Conservation (phyloP, 1,140 invertebrate species). For the Harlomillsia oculata region DNA sequence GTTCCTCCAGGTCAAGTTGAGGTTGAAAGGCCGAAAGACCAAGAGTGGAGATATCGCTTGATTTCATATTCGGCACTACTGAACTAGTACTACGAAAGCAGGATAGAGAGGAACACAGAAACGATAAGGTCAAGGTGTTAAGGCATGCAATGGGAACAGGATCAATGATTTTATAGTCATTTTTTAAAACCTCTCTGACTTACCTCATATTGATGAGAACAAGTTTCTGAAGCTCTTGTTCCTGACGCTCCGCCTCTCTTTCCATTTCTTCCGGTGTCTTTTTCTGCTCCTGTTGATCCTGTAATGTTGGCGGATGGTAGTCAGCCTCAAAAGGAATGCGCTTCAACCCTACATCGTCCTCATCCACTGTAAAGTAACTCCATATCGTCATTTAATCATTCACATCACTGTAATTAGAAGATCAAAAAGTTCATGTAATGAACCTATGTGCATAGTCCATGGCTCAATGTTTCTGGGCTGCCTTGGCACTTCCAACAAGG, state of each 20-base stretch:
- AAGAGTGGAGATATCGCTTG: no score
- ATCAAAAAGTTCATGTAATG: not conserved
- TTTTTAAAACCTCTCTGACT: constrained; percentile 33
- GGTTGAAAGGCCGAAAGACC: no score
- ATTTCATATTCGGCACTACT: no score
- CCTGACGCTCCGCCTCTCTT: constrained; percentile 61
- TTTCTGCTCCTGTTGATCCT: constrained; percentile 50
- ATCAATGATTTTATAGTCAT: not conserved
- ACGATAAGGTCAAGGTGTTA: no score
- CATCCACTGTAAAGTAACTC: constrained; percentile 46
- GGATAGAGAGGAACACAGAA: not conserved
- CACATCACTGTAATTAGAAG: constrained; percentile 4
- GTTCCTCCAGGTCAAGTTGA: no score
- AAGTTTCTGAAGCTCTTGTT: constrained; percentile 61
- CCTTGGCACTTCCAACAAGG: constrained; percentile 22
- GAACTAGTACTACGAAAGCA: no score
- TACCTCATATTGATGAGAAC: constrained; percentile 60
- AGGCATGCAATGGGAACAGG: not conserved
- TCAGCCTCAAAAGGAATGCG: constrained; percentile 56
- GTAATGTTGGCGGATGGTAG: constrained; percentile 57
- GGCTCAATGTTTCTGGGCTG: constrained; percentile 23
- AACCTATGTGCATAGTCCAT: constrained; percentile 29
- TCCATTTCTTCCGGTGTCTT: constrained; percentile 69
- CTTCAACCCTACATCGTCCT: constrained; percentile 55
- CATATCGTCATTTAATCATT: not conserved